A percentile compares a stretch with the other conserved stretches of the same genome.
These are phyloP conservation scores for Acanthisitta chloris DNA, from an alignment of 2,113 vertebrate species.

Conservation along the genomic window DNA sequence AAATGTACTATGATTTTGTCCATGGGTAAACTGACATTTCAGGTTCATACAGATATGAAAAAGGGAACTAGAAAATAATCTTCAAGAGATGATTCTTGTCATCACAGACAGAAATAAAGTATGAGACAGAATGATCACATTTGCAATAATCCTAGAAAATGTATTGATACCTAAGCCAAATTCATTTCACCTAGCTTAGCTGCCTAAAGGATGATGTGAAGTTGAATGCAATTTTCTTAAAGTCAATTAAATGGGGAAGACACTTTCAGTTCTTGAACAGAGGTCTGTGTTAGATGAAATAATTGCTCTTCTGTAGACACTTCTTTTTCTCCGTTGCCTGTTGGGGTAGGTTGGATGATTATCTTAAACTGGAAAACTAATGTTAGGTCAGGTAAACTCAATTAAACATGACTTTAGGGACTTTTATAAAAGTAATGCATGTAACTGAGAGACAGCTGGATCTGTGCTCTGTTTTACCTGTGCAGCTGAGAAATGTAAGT, in stretches of 20 bases:
- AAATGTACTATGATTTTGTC: neutral
- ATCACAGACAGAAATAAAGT: neutral
- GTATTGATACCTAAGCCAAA: neutral
- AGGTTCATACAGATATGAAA: neutral
- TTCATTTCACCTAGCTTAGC: neutral
- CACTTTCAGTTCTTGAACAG: neutral
- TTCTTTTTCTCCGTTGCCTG: neutral
- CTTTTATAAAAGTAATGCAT: neutral
- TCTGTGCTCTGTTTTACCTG: neutral
- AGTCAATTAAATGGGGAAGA: neutral
- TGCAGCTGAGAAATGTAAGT: neutral
- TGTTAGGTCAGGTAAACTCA: neutral
- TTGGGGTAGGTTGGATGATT: neutral
- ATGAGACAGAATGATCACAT: neutral
- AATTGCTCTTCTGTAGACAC: neutral
- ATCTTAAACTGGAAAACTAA: neutral
- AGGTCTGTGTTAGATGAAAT: neutral
- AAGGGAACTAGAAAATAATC: neutral
- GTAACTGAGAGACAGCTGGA: neutral
- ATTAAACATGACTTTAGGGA: neutral
- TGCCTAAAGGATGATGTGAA: neutral
- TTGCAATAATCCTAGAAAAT: neutral
- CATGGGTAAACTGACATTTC: neutral
- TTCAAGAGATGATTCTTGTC: neutral
- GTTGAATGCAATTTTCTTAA: neutral